phyloP scores from a whole-genome alignment of 2,888 invertebrate genomes.

The Ormia ochracea region DNA sequence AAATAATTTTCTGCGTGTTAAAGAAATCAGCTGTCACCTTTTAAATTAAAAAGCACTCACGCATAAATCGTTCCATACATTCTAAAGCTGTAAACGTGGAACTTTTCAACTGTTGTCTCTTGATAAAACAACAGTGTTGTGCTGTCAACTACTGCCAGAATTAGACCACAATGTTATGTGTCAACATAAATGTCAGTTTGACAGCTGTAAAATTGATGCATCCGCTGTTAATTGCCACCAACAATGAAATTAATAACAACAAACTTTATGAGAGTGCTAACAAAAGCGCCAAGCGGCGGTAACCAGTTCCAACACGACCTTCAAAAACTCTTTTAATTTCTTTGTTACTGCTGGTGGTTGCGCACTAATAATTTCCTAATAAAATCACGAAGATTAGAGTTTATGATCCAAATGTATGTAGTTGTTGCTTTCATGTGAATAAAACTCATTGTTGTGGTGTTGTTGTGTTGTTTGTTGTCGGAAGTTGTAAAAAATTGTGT shows the following conservation, averaged over 20 bases:
- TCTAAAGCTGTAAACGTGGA: too few species aligned
- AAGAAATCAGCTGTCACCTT: too few species aligned
- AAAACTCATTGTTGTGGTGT: constrained; percentile 35
- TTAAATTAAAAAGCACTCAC: too few species aligned
- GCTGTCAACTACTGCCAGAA: constrained; percentile 6
- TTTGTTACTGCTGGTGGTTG: background rate
- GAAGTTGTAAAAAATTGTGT: constrained; percentile 73
- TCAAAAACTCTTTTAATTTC: constrained; percentile 11
- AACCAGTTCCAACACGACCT: constrained; percentile 1
- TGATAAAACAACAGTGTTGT: constrained; percentile 27
- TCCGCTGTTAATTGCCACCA: constrained; percentile 47
- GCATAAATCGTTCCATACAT: too few species aligned
- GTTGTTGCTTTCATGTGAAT: constrained; percentile 5
- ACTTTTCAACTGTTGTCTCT: background rate
- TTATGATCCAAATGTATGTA: constrained; percentile 53
- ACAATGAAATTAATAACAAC: constrained; percentile 38
- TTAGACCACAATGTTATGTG: constrained; percentile 60
- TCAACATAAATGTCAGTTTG: constrained; percentile 68
- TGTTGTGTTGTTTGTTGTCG: constrained; percentile 55
- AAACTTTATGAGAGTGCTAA: constrained; percentile 21
- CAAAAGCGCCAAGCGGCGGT: background rate
- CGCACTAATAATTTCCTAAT: constrained; percentile 32
- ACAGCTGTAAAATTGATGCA: constrained; percentile 64
- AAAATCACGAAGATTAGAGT: constrained; percentile 61
- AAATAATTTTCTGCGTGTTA: too few species aligned